Base-by-base conservation (phyloP, 2,113 vertebrate species). In the Speoplatyrhinus poulsoni region DNA sequence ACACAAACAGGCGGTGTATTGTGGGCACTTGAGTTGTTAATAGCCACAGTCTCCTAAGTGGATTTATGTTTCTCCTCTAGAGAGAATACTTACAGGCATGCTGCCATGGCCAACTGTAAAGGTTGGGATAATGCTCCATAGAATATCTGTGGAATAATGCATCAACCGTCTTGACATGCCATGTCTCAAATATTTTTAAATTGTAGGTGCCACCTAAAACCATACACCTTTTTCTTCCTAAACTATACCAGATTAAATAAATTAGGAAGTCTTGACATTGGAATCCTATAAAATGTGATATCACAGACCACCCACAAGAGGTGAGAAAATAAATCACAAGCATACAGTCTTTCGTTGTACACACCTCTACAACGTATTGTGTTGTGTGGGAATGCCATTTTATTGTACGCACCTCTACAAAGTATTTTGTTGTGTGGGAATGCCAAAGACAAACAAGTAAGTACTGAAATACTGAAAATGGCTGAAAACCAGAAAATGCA, bases 21-120 rank as follows among this genome's bases (percentile, higher is more conserved):
- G 46, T 26, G 60, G 56, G 54, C n/a, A 58, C 49, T 62, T 33
- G 63, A 68, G 73, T 72, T 67, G 64, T 69, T 72, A 75, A 76
- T 67, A 57, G n/a, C 60, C 67, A 46, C 50, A 5, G 65, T 52
- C 56, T 60, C 72, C 80, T 65, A 62, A 77, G 67, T 62, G 47
- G 70, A 73, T 76, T 67, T 65, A 73, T 67, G 53, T 61, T 66
- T 46, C 59, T 71, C 68, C 59, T 57, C 64, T 2, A 58, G 53
- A 66, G 69, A 55, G 61, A 61, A 48, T n/a, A 56, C 46, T 63
- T 52, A 62, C 46, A 36, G 55, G 12, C 60, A 63, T 26, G 46
- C 53, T 71, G 58, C 46, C 61, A 64, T n/a, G 50, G 46, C 61
- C 19, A 48, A 33, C 3, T 17, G 61, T 16, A 32, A 55, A 48